Conservation (phyloP, 2,888 invertebrate species). For the Leptura quadrifasciata region DNA sequence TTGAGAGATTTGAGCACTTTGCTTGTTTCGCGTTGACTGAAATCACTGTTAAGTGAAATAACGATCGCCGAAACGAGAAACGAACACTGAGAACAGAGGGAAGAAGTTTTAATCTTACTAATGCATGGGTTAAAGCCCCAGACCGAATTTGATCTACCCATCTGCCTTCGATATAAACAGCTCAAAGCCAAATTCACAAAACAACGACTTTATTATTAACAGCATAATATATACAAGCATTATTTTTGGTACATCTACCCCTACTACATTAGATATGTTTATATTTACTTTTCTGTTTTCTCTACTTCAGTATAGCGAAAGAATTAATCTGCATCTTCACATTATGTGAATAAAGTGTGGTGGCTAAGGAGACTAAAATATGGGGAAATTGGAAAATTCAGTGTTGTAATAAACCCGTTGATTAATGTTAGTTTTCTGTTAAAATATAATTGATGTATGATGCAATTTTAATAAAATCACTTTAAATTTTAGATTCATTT, state of each 20-base stretch:
- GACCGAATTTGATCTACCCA: constrained; percentile 39
- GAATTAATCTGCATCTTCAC: too few species aligned
- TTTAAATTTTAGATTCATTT: too few species aligned
- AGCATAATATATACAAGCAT: constrained; percentile 15
- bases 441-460: too few species aligned
- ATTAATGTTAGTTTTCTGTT: too few species aligned
- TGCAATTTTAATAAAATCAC: too few species aligned
- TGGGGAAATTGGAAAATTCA: too few species aligned
- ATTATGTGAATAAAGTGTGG: too few species aligned
- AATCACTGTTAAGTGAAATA: constrained; percentile 45
- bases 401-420: too few species aligned
- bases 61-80: constrained; percentile 43
- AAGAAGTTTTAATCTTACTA: constrained; percentile 49
- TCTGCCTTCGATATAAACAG: constrained; percentile 37
- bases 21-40: constrained; percentile 27
- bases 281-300: not conserved
- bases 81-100: constrained; percentile 31
- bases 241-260: constrained; percentile 21
- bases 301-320: too few species aligned
- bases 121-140: constrained; percentile 47
- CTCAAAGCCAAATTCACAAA: constrained; percentile 37
- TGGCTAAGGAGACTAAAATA: too few species aligned
- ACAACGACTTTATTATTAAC: constrained; percentile 37
- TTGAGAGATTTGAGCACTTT: constrained; percentile 24
- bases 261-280: not conserved